phyloP scores from a whole-genome alignment of 1,140 invertebrate genomes.

The Drosophila santomea region DNA sequence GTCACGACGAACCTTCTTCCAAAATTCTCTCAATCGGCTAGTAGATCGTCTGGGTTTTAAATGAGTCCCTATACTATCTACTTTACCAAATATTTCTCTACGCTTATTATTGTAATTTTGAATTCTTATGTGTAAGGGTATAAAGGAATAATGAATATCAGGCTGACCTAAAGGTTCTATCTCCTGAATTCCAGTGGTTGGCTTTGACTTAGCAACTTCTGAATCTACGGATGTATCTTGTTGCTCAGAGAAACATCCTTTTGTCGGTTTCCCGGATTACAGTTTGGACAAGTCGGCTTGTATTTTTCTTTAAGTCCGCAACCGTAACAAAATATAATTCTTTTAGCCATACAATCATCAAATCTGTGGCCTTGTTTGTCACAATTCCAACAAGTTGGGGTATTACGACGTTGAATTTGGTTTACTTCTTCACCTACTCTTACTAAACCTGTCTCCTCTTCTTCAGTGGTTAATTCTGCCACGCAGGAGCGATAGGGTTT shows the following conservation, averaged over 20 bases:
- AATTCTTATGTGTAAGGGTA: no score
- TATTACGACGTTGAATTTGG: background rate
- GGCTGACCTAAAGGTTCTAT: background rate
- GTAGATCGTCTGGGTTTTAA: no score
- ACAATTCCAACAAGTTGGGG: background rate
- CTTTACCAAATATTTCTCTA: no score
- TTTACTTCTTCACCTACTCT: background rate
- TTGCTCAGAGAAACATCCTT: background rate
- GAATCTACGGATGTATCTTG: conserved; percentile 1
- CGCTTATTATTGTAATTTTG: no score
- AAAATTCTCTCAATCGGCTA: no score
- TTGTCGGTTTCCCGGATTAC: background rate
- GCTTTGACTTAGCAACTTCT: background rate
- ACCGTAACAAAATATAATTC: background rate
- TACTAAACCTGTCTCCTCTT: background rate
- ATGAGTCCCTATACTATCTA: no score
- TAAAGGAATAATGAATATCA: background rate
- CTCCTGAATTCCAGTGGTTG: background rate
- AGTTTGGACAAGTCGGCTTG: background rate
- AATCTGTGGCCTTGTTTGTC: background rate
- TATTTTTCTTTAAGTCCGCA: background rate
- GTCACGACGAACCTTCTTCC: no score
- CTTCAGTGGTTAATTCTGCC: background rate
- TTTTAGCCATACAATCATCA: background rate
- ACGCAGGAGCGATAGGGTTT: background rate